Evolutionary conservation across 2,113 vertebrate species (phyloP).

Genomic region (Lasiurus borealis): DNA sequence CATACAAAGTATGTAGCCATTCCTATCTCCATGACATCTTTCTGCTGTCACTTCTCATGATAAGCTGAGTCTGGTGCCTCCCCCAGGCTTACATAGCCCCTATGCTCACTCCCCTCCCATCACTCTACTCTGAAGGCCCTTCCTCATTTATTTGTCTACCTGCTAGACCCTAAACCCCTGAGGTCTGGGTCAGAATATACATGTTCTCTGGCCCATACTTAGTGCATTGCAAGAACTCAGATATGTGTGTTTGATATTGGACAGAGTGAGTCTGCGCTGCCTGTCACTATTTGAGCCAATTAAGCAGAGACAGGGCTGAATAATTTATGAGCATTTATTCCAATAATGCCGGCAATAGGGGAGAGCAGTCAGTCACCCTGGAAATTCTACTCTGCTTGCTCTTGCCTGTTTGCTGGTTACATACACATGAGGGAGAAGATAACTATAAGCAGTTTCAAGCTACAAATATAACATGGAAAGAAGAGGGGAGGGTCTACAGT

Average conservation of each 20-base stretch:
- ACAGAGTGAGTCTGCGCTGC: too few relatives aligned
- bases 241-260: not conserved
- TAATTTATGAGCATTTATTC: too few relatives aligned
- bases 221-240: not conserved
- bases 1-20: not conserved
- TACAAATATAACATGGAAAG: too few relatives aligned
- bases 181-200: not conserved
- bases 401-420: too few relatives aligned
- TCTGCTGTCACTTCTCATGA: not conserved
- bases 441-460: too few relatives aligned
- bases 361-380: too few relatives aligned
- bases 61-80: not conserved
- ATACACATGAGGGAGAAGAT: too few relatives aligned
- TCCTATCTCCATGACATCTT: not conserved
- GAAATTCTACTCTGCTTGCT: too few relatives aligned
- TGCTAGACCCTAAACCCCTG: not conserved
- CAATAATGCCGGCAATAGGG: too few relatives aligned
- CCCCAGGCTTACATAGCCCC: not conserved
- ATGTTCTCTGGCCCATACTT: not conserved
- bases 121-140: not conserved
- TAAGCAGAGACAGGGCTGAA: too few relatives aligned
- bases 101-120: not conserved
- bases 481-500: too few relatives aligned
- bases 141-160: not conserved
- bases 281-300: too few relatives aligned